A percentile compares a stretch with the other conserved stretches of the same genome.
These are phyloP conservation scores for Rotaria socialis DNA, from an alignment of 2,888 invertebrate species.

Conservation along the genomic window DNA sequence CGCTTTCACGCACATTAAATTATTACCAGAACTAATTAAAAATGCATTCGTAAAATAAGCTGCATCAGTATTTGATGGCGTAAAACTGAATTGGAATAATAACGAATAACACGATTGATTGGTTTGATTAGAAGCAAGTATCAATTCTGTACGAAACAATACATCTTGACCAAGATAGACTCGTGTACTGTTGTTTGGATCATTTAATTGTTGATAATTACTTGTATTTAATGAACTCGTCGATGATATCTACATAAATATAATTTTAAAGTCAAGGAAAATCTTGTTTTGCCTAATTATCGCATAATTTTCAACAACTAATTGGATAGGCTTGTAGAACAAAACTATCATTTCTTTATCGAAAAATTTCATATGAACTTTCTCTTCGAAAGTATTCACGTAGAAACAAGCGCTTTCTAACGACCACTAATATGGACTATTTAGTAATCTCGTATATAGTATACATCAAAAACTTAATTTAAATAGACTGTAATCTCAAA, in stretches of 20 bases:
- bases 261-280: no score
- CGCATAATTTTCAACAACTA: no score
- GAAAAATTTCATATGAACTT: no score
- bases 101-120: not conserved
- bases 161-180: constrained; percentile 26
- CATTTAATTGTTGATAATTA: not conserved
- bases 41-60: constrained; percentile 33
- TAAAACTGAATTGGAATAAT: not conserved
- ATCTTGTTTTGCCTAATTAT: no score
- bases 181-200: not conserved
- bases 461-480: no score
- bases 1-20: constrained; percentile 33
- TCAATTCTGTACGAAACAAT: not conserved
- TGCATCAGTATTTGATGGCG: constrained; percentile 9
- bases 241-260: not conserved
- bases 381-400: no score
- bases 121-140: not conserved
- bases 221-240: constrained; percentile 10
- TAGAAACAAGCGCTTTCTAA: no score
- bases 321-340: no score
- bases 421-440: no score
- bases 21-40: not conserved
- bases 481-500: no score
- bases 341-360: no score
- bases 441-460: no score